Evolutionary conservation across 2,797 vertebrate species (phyloP).

Genomic region (Meriones psammophilus): DNA sequence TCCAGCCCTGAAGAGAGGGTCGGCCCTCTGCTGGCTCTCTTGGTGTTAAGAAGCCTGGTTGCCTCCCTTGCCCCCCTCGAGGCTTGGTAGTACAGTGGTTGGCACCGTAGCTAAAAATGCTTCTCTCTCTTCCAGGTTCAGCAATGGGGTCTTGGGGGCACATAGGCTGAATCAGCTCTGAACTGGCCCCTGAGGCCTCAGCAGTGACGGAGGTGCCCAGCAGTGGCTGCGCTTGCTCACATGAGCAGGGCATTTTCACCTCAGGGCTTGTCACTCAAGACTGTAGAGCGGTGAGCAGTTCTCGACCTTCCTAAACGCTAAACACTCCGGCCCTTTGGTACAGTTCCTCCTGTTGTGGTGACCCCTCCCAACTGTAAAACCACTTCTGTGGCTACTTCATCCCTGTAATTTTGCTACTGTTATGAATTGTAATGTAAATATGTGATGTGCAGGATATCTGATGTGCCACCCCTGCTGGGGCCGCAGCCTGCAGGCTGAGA

Average conservation of each 20-base stretch:
- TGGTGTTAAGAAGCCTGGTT: not conserved
- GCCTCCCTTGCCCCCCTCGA: not conserved
- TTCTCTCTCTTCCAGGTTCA: not conserved
- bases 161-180: accelerated
- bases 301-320: not conserved
- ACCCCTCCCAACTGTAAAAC: not conserved
- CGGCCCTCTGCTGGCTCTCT: not conserved
- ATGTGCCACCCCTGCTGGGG: not conserved
- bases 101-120: not conserved
- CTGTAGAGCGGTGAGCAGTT: not conserved
- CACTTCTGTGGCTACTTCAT: not conserved
- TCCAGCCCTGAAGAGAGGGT: not conserved
- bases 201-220: not conserved
- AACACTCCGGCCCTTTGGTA: not conserved
- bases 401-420: not conserved
- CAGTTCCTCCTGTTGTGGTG: not conserved
- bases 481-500: not conserved
- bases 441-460: not conserved
- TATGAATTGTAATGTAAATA: not conserved
- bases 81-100: not conserved
- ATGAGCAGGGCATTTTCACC: not conserved
- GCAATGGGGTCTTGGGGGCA: not conserved
- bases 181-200: accelerated
- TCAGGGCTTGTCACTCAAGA: not conserved
- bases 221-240: not conserved